Evolutionary conservation across 2,797 vertebrate species (phyloP).

Genomic region (Pelodytes ibericus): DNA sequence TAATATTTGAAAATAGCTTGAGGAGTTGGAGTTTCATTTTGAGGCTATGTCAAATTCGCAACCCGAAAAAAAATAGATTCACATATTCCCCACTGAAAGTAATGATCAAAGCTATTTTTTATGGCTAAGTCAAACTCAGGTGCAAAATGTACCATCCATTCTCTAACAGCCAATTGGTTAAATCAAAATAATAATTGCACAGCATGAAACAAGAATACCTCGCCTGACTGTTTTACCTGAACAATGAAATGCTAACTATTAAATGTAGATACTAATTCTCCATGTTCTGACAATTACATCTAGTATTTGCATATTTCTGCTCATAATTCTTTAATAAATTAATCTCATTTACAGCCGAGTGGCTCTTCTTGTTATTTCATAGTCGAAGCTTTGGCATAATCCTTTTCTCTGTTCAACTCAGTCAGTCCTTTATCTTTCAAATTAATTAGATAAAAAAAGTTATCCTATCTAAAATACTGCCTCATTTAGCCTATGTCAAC

Average conservation of each 20-base stretch:
- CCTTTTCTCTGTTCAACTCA: conserved; percentile 55
- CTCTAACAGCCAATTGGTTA: too few relatives aligned
- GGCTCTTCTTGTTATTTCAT: conserved; percentile 59
- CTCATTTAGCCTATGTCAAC: conserved; percentile 58
- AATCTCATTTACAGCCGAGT: conserved; percentile 68
- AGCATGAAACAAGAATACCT: not conserved
- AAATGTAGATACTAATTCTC: conserved; percentile 51
- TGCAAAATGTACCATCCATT: too few relatives aligned
- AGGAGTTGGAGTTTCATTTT: too few relatives aligned
- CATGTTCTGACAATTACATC: conserved; percentile 49
- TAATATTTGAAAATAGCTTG: too few relatives aligned
- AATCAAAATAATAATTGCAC: too few relatives aligned
- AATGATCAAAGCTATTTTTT: too few relatives aligned
- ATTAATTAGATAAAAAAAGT: conserved; percentile 69
- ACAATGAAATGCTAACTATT: conserved; percentile 39
- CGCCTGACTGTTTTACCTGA: conserved; percentile 24
- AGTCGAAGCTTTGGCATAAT: conserved; percentile 51
- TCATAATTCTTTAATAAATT: conserved; percentile 69
- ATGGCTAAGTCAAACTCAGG: too few relatives aligned
- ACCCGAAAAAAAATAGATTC: too few relatives aligned
- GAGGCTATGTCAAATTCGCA: too few relatives aligned
- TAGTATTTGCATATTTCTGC: conserved; percentile 61
- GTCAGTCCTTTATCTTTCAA: conserved; percentile 67
- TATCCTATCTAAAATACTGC: conserved; percentile 65
- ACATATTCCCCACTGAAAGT: too few relatives aligned